Evolutionary conservation across 2,888 invertebrate genomes (phyloP).

Genomic region (Ischnus inquisitorius): DNA sequence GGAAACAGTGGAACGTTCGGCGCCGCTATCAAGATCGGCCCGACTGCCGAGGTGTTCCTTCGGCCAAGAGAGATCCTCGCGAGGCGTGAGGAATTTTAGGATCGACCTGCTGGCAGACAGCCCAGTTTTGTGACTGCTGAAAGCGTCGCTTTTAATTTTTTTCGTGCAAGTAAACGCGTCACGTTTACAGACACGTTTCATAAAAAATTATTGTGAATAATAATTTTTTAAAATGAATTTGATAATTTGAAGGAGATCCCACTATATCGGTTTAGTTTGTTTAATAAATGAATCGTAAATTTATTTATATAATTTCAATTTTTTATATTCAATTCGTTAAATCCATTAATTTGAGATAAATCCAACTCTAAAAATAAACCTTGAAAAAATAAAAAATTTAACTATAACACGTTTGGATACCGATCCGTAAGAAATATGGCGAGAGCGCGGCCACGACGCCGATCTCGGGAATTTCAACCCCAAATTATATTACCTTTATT

Average conservation of each 20-base stretch:
- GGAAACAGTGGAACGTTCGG: slow-evolving; percentile 50
- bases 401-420: not conserved
- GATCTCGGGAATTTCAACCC: not conserved
- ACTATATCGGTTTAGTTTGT: no score
- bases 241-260: no score
- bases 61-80: slow-evolving; percentile 50
- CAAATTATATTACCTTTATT: slow-evolving; percentile 31
- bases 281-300: no score
- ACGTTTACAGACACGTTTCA: not conserved
- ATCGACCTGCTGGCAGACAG: slow-evolving; percentile 56
- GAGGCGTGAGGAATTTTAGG: slow-evolving; percentile 33
- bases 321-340: no score
- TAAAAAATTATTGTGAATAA: slow-evolving; percentile 16
- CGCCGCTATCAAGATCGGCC: slow-evolving; percentile 64
- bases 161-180: not conserved
- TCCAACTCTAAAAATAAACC: no score
- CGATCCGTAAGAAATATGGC: no score
- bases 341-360: no score
- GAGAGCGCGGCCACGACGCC: not conserved
- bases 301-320: no score
- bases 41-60: slow-evolving; percentile 23
- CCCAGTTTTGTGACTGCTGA: slow-evolving; percentile 51
- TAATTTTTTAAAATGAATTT: no score
- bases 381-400: not conserved
- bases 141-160: slow-evolving; percentile 35